Percentiles rank a stretch among this genome's conserved stretches.
These are phyloP conservation scores for Petrocephalus schoutedeni DNA, from an alignment of 2,797 vertebrate species.

Conservation along the genomic window DNA sequence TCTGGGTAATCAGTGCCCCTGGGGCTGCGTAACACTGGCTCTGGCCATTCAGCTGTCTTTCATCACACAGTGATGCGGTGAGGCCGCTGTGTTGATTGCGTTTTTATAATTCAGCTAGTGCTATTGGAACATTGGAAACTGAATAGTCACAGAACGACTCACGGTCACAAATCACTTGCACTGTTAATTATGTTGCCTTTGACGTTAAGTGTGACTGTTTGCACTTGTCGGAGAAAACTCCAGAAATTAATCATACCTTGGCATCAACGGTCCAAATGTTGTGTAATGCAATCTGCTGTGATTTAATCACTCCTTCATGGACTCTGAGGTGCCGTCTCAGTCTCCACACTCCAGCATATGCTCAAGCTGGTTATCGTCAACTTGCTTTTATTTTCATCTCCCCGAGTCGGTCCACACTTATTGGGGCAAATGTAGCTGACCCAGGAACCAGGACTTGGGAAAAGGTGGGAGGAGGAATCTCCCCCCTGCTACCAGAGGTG, in stretches of 20 bases:
- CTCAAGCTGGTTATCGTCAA: background rate
- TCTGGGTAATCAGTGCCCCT: background rate
- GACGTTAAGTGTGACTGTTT: background rate
- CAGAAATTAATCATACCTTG: background rate
- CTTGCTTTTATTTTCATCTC: background rate
- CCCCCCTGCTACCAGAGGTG: background rate
- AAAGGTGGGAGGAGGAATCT: background rate
- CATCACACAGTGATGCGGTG: background rate
- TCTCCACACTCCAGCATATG: background rate
- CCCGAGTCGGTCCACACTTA: background rate
- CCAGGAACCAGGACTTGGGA: background rate
- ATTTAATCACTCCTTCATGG: slow-evolving; percentile 18
- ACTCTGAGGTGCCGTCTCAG: background rate
- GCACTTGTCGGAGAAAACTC: background rate
- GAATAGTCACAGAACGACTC: background rate
- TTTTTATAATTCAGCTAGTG: background rate
- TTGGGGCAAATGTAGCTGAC: background rate
- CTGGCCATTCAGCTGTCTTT: background rate
- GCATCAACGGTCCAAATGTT: slow-evolving; percentile 1
- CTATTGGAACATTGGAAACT: background rate
- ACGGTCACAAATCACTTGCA: background rate
- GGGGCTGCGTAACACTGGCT: background rate
- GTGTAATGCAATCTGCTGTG: slow-evolving; percentile 1
- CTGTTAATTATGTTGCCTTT: background rate
- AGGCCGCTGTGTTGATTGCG: background rate